These are phyloP conservation scores for Euplagia quadripunctaria DNA, from an alignment of 2,888 invertebrate genomes.

Conservation along the genomic window DNA sequence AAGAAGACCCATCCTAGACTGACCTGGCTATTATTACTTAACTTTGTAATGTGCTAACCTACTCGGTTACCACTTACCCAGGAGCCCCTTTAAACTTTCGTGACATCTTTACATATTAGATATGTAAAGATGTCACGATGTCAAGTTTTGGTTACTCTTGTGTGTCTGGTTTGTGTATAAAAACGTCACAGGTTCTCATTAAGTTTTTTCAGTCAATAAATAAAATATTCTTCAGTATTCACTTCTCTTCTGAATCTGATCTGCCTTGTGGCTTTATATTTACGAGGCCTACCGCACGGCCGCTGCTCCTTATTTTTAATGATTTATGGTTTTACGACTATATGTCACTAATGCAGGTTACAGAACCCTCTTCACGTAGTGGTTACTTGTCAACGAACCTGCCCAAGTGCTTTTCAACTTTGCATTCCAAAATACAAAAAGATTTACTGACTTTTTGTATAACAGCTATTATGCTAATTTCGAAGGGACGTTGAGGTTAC, in stretches of 20 bases:
- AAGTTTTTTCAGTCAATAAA: background rate
- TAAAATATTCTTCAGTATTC: background rate
- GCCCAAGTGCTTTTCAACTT: background rate
- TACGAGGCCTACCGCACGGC: background rate
- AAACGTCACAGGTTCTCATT: background rate
- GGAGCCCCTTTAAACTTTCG: too few relatives aligned
- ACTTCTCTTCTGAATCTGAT: background rate
- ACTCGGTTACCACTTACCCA: too few relatives aligned
- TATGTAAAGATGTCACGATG: too few relatives aligned
- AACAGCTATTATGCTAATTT: background rate
- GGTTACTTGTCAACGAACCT: slow-evolving; percentile 1
- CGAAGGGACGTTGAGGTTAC: background rate
- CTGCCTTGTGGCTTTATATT: slow-evolving; percentile 24
- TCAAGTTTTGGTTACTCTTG: background rate
- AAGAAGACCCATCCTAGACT: too few relatives aligned
- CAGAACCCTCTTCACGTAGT: background rate
- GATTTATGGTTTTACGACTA: slow-evolving; percentile 34
- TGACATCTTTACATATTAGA: too few relatives aligned
- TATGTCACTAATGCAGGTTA: slow-evolving; percentile 26
- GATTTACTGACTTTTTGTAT: background rate
- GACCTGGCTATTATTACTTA: too few relatives aligned
- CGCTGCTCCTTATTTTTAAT: slow-evolving; percentile 29
- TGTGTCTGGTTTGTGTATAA: background rate
- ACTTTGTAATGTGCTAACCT: too few relatives aligned
- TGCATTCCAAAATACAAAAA: background rate